Conservation (phyloP, 1,140 invertebrate genomes). For the Drosophila nikananu region DNA sequence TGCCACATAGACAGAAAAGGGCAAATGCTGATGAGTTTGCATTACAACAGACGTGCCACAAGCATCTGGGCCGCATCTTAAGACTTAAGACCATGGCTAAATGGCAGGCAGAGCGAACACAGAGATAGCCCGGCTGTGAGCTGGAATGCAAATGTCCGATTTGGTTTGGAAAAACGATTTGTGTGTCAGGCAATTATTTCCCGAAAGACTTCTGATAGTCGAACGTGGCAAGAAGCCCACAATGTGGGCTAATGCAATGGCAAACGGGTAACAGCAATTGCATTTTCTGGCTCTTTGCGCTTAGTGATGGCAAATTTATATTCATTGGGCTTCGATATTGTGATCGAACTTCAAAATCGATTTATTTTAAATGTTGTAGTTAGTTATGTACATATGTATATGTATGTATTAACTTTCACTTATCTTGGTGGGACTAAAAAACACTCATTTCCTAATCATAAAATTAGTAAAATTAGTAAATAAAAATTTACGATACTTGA, state of each 20-base stretch:
- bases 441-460: too few relatives aligned
- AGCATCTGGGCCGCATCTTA: conserved; percentile 30
- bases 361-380: not conserved
- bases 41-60: conserved; percentile 37
- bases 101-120: not conserved
- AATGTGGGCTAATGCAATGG: conserved; percentile 25
- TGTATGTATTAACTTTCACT: too few relatives aligned
- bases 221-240: conserved; percentile 12
- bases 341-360: not conserved
- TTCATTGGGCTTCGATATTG: not conserved
- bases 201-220: conserved; percentile 14
- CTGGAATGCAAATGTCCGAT: conserved; percentile 29
- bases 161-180: conserved; percentile 23
- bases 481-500: too few relatives aligned
- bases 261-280: conserved; percentile 31
- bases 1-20: conserved; percentile 29
- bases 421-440: too few relatives aligned
- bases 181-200: conserved; percentile 35
- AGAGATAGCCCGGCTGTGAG: not conserved
- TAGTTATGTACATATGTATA: too few relatives aligned
- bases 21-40: conserved; percentile 35
- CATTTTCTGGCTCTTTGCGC: conserved; percentile 23
- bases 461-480: too few relatives aligned
- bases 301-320: not conserved
- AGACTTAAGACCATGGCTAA: conserved; percentile 17